Percentiles rank a stretch among this genome's conserved stretches.
Evolutionary conservation across 2,113 vertebrate genomes (phyloP).

Genomic region (Panthera uncia): DNA sequence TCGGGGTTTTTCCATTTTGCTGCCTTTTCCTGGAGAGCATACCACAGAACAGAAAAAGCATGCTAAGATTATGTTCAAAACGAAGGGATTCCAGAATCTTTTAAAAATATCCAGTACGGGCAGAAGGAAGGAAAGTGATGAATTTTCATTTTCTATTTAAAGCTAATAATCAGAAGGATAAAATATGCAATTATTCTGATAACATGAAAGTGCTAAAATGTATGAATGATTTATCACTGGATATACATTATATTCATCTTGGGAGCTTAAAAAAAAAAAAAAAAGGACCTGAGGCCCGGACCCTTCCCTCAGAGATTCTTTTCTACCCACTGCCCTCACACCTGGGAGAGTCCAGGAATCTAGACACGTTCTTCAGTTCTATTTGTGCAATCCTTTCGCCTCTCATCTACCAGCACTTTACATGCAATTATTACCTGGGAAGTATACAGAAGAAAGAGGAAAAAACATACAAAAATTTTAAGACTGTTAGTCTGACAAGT

Average conservation of each 20-base stretch:
- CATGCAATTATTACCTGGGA: background rate
- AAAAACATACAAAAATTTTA: background rate
- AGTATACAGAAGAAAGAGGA: background rate
- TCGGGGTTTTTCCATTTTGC: constrained; percentile 99
- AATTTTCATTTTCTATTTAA: constrained; percentile 27
- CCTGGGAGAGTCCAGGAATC: background rate
- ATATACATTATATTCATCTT: background rate
- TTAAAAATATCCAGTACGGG: background rate
- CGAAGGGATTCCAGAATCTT: background rate
- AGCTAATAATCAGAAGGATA: background rate
- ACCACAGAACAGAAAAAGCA: constrained; percentile 34
- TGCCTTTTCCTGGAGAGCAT: constrained; percentile 93
- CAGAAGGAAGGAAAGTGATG: background rate
- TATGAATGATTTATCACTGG: background rate
- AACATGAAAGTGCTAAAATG: background rate
- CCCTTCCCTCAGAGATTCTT: background rate
- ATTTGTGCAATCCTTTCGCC: background rate
- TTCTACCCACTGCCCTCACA: background rate
- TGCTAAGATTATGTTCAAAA: background rate
- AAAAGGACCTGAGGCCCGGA: background rate
- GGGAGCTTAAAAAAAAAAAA: background rate
- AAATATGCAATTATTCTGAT: constrained; percentile 3
- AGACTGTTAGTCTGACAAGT: background rate
- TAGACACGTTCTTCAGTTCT: background rate
- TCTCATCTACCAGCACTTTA: background rate